These are phyloP conservation scores for Lepilemur ruficaudatus DNA, from an alignment of 2,797 vertebrate species.

Conservation along the genomic window DNA sequence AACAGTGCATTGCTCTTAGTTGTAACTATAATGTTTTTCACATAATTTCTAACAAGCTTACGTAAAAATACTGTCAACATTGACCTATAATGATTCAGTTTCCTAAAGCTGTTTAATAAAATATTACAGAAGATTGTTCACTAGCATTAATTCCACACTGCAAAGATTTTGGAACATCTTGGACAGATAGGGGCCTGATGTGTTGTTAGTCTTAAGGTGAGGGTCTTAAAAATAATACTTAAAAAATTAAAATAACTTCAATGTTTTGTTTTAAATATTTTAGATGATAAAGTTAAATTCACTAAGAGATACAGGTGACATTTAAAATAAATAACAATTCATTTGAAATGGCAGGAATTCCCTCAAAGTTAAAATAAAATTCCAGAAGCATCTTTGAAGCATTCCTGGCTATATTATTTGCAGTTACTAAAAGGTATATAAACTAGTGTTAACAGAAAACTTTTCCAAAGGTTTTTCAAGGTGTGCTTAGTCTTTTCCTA, in stretches of 20 bases:
- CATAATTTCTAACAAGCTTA: not conserved
- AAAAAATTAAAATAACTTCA: not conserved
- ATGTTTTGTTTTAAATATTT: slow-evolving; percentile 5
- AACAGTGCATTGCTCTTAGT: not conserved
- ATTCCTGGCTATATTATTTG: not conserved
- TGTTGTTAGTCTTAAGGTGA: not conserved
- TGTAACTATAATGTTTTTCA: not conserved
- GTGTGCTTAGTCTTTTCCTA: not conserved
- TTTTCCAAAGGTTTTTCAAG: slow-evolving; percentile 27
- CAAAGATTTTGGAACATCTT: not conserved
- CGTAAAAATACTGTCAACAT: slow-evolving; percentile 8
- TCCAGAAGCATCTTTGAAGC: not conserved
- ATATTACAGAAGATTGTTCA: not conserved
- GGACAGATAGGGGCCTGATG: not conserved
- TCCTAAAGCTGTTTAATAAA: slow-evolving; percentile 34
- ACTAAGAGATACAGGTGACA: not conserved
- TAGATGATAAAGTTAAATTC: slow-evolving; percentile 14
- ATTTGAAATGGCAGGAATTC: not conserved
- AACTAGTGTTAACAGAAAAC: not conserved
- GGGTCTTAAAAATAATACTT: slow-evolving; percentile 19
- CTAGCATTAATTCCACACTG: not conserved
- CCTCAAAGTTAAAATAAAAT: slow-evolving; percentile 19
- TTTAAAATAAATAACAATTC: not conserved
- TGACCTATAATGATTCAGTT: not conserved
- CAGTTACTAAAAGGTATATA: not conserved